These are phyloP conservation scores for Pyrgus malvae DNA, from an alignment of 2,888 invertebrate genomes.

Conservation along the genomic window DNA sequence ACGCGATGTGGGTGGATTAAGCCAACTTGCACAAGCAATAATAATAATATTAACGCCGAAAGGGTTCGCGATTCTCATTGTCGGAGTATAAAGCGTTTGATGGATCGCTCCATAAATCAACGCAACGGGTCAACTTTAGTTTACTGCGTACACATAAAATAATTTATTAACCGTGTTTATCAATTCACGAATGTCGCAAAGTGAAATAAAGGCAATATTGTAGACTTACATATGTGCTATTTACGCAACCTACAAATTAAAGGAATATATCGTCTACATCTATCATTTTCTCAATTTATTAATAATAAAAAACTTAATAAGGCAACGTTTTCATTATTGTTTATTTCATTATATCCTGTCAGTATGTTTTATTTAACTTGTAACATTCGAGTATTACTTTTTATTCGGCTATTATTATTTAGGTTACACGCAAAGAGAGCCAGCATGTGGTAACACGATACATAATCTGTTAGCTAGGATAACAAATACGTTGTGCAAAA, in stretches of 20 bases:
- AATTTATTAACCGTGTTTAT: conserved; percentile 8
- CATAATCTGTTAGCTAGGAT: conserved; percentile 6
- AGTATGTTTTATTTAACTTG: background rate
- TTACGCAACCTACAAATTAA: too few relatives aligned
- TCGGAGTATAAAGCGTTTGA: conserved; percentile 39
- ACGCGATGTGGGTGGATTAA: conserved; percentile 45
- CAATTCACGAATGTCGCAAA: conserved; percentile 1
- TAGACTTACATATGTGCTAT: background rate
- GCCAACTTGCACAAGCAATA: conserved; percentile 23
- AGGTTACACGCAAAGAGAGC: background rate
- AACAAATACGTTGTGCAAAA: conserved; percentile 37
- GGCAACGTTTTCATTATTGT: background rate
- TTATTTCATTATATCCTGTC: background rate
- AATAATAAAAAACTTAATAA: too few relatives aligned
- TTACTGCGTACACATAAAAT: conserved; percentile 11
- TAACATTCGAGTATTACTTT: background rate
- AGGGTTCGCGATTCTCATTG: conserved; percentile 52
- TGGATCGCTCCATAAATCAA: conserved; percentile 33
- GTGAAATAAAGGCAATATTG: background rate
- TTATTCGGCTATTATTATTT: background rate
- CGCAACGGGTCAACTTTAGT: conserved; percentile 13
- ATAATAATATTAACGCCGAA: conserved; percentile 35
- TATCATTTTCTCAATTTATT: too few relatives aligned
- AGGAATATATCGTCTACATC: background rate
- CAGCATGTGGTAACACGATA: conserved; percentile 12